Conservation (phyloP, 2,888 invertebrate genomes). For the Stenchaetothrips biformis region DNA sequence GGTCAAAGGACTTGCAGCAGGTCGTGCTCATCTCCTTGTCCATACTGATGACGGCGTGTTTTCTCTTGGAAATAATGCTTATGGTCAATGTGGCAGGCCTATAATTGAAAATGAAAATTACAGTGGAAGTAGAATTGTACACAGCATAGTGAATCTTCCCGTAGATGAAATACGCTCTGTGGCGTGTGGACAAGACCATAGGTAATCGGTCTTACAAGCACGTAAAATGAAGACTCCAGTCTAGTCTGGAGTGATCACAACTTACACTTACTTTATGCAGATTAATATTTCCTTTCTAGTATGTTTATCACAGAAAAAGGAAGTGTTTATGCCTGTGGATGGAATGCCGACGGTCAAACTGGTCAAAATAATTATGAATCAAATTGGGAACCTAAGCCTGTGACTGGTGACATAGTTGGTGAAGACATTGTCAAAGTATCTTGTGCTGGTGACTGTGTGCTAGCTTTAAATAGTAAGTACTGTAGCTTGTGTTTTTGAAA, state of each 20-base stretch:
- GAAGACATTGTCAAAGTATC: constrained; percentile 78
- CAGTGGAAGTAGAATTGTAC: constrained; percentile 57
- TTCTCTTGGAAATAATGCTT: constrained; percentile 84
- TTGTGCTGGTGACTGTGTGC: constrained; percentile 76
- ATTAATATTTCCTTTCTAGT: constrained; percentile 48
- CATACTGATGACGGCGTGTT: constrained; percentile 78
- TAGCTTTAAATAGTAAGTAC: constrained; percentile 74
- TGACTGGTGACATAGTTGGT: constrained; percentile 75
- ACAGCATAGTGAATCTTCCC: constrained; percentile 61
- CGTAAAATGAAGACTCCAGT: not conserved
- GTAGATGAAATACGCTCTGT: constrained; percentile 60
- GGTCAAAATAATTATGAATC: constrained; percentile 66
- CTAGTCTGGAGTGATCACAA: not conserved
- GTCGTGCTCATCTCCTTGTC: constrained; percentile 79
- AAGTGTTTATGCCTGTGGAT: constrained; percentile 81
- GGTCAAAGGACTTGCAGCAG: constrained; percentile 63
- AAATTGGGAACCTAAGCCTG: constrained; percentile 54
- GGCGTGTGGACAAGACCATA: constrained; percentile 89
- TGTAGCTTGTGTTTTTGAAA: not conserved
- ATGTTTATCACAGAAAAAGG: constrained; percentile 74
- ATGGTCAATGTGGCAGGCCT: constrained; percentile 87
- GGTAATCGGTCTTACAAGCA: constrained; percentile 46
- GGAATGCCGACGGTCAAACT: constrained; percentile 94
- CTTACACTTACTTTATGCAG: not conserved
- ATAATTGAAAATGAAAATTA: constrained; percentile 74